Percentiles rank a stretch among this genome's conserved stretches.
phyloP scores from a whole-genome alignment of 1,140 invertebrate genomes.

The Hetaerina americana region DNA sequence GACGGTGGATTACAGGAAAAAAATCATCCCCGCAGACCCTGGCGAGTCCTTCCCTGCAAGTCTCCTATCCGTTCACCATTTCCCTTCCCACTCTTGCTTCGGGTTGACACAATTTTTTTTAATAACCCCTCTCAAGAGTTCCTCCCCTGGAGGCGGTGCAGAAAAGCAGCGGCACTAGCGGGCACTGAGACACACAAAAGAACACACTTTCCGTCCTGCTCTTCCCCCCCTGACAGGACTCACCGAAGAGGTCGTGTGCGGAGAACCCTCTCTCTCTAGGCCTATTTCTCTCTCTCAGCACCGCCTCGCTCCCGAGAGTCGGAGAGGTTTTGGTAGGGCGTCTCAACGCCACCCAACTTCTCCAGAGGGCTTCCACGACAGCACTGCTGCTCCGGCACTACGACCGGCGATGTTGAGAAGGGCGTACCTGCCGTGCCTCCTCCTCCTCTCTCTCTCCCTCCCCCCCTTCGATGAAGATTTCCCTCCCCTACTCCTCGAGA shows the following conservation, averaged over 20 bases:
- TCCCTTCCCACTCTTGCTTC: too few species aligned
- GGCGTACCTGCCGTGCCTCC: background rate
- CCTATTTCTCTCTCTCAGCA: too few species aligned
- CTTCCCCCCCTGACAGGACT: background rate
- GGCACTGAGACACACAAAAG: too few species aligned
- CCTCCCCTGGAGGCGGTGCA: too few species aligned
- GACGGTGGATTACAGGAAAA: too few species aligned
- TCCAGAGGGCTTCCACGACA: background rate
- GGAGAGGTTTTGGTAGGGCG: background rate
- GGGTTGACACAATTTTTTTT: too few species aligned
- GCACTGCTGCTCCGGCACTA: background rate
- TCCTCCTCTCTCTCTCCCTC: background rate
- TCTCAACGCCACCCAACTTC: background rate
- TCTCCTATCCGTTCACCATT: too few species aligned
- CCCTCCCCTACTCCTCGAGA: background rate
- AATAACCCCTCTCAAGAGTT: too few species aligned
- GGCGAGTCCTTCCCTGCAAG: too few species aligned
- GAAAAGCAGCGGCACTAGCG: background rate
- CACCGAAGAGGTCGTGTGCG: background rate
- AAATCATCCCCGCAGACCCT: too few species aligned
- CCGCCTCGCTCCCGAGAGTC: background rate
- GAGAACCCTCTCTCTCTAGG: background rate
- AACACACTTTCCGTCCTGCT: background rate
- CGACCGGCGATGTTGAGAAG: background rate
- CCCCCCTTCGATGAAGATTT: background rate